These are phyloP conservation scores for Helogale parvula DNA, from an alignment of 2,113 vertebrate species.

Conservation along the genomic window DNA sequence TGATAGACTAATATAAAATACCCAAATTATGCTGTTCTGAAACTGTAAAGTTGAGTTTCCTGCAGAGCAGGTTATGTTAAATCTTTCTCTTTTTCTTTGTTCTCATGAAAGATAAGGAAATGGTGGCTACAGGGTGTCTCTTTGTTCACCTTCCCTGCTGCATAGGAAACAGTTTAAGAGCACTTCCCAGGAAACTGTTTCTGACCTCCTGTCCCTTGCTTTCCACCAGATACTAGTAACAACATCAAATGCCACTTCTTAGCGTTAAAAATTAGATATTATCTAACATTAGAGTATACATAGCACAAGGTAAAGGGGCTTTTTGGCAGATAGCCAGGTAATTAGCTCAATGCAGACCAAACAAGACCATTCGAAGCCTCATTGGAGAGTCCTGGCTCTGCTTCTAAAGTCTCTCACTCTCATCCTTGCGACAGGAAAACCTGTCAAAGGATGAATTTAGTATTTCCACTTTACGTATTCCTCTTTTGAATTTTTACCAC, in stretches of 20 bases:
- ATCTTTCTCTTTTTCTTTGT: conserved; percentile 79
- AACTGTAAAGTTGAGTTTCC: conserved; percentile 82
- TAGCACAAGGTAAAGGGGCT: conserved; percentile 70
- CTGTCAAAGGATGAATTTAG: conserved; percentile 59
- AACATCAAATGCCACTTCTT: conserved; percentile 72
- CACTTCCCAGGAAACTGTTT: conserved; percentile 67
- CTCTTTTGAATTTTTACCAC: conserved; percentile 62
- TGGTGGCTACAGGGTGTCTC: conserved; percentile 80
- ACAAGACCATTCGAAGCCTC: conserved; percentile 52
- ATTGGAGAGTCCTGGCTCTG: conserved; percentile 21
- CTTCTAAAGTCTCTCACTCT: conserved; percentile 43
- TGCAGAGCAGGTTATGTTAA: conserved; percentile 84
- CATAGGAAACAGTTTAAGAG: conserved; percentile 62
- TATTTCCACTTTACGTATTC: conserved; percentile 47
- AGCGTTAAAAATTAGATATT: conserved; percentile 74
- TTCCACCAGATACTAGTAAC: conserved; percentile 63
- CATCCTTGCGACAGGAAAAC: conserved; percentile 43
- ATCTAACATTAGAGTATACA: conserved; percentile 64
- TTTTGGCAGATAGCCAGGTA: conserved; percentile 73
- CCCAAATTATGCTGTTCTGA: conserved; percentile 79
- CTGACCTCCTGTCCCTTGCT: conserved; percentile 69
- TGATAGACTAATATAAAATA: conserved; percentile 79
- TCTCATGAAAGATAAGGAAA: conserved; percentile 81
- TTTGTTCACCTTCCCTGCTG: conserved; percentile 71
- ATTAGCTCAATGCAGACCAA: conserved; percentile 71